Evolutionary conservation across 2,888 invertebrate species (phyloP).

Genomic region (Apeira syringaria): DNA sequence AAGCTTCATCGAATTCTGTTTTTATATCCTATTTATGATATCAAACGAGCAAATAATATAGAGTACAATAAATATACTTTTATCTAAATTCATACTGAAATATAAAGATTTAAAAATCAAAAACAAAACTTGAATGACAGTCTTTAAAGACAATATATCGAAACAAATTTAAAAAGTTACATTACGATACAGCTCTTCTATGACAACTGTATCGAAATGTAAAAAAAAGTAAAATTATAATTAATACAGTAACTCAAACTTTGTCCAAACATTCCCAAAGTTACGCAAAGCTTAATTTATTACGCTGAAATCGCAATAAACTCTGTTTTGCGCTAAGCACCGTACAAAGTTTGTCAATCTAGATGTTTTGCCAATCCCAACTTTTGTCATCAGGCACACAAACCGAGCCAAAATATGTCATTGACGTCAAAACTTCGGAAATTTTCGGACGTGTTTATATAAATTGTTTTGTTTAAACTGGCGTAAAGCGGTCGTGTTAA

Average conservation of each 20-base stretch:
- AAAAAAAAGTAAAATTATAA: no score
- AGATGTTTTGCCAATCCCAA: conserved; percentile 45
- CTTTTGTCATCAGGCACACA: conserved; percentile 47
- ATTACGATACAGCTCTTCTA: no score
- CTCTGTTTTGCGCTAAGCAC: conserved; percentile 21
- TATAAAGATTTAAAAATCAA: no score
- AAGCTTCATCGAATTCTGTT: no score
- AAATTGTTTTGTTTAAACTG: conserved; percentile 22
- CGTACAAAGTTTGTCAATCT: conserved; percentile 23
- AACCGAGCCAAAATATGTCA: conserved; percentile 20
- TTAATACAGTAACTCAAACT: neutral
- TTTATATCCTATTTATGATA: no score
- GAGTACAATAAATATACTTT: no score
- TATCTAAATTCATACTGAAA: no score
- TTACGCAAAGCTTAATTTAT: conserved; percentile 10
- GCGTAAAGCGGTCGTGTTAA: conserved; percentile 2
- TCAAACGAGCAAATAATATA: no score
- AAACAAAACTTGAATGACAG: no score
- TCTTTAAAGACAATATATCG: no score
- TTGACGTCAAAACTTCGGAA: conserved; percentile 21
- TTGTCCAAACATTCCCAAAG: conserved; percentile 1
- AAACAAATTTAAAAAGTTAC: no score
- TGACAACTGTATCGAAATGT: no score
- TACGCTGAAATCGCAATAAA: conserved; percentile 12
- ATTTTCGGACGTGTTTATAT: conserved; percentile 20